Percentiles rank a stretch among this genome's conserved stretches.
Evolutionary conservation across 2,888 invertebrate genomes (phyloP).

Genomic region (Schizotus pectinicornis): DNA sequence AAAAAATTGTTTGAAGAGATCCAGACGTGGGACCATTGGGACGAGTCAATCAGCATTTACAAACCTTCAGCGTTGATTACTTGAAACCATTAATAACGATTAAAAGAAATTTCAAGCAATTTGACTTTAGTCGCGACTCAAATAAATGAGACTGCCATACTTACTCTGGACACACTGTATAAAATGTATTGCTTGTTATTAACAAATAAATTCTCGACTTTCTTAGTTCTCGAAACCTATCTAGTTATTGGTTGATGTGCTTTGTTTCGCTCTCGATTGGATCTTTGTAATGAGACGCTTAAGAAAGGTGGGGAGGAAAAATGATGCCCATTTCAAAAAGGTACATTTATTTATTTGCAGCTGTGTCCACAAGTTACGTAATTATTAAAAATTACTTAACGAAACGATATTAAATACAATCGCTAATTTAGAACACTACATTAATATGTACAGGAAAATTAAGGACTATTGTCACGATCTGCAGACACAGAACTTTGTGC

Average conservation of each 20-base stretch:
- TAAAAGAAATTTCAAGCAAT: too few species aligned
- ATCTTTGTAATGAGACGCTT: too few species aligned
- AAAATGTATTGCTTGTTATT: too few species aligned
- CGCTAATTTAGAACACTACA: constrained; percentile 45
- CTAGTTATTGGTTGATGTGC: too few species aligned
- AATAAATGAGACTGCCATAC: too few species aligned
- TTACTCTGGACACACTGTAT: too few species aligned
- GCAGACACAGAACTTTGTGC: constrained; percentile 46
- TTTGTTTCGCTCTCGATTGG: too few species aligned
- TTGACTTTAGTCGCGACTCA: too few species aligned
- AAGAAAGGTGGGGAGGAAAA: not conserved
- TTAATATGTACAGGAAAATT: constrained; percentile 51
- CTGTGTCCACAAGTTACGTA: constrained; percentile 50
- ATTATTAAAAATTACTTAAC: constrained; percentile 44
- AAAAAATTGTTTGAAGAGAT: constrained; percentile 60
- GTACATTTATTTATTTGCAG: constrained; percentile 51
- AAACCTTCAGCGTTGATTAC: constrained; percentile 11
- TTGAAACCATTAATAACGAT: too few species aligned
- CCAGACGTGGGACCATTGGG: constrained; percentile 63
- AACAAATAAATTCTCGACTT: too few species aligned
- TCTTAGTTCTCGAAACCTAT: too few species aligned
- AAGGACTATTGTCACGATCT: constrained; percentile 50
- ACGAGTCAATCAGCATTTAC: constrained; percentile 11
- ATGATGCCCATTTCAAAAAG: constrained; percentile 41
- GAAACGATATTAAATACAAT: constrained; percentile 45